Base-by-base conservation (phyloP, 2,113 vertebrate species). In the Prionailurus viverrinus region DNA sequence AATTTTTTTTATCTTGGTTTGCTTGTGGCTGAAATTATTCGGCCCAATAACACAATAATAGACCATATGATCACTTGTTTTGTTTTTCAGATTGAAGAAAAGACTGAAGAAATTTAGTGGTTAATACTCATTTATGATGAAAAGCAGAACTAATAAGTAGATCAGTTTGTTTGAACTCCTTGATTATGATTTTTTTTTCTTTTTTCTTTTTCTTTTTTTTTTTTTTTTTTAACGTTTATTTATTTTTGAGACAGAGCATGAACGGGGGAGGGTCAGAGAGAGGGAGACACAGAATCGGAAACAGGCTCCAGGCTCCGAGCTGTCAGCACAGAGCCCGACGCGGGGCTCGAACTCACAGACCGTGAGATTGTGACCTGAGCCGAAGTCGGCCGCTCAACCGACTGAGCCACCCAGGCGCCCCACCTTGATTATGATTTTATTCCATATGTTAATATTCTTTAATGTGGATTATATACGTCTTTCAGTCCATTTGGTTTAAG, bases 111-210 rank as follows among this genome's bases (percentile, higher is more conserved):
- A 93, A 82, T 96, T 79, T 87, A 84, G 9, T 91, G 65, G 3
- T 87, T 94, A 94, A 94, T 76, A 80, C 7, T 88, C 14, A 89
- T 5, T 95, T 93, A 74, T 31, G 29, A 96, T 91, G 58, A 71
- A 92, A 96, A 95, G 61, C 69, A 91, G 90, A 95, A 95, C 68
- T 69, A 76, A 48, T 93, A 68, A 53, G 94, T 92, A 91, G 33
- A 51, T 96, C 18, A n/a, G 29, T 78, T 91, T 94, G 12, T 58
- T 92, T 91, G 16, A 89, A 39, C 2, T 83, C 65, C 31, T 76
- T 90, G 61, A 89, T 21, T 91, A n/a, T 68, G 88, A 63, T 88
- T 94, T 92, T 73, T 39, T 41, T 41, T 41, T 41, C 41, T 41
- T 41, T 41, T 41, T 41, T 41, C 41, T 41, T 39, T 41, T 41